Base-by-base conservation (phyloP, 2,797 vertebrate species). In the Chromobotia macracanthus region DNA sequence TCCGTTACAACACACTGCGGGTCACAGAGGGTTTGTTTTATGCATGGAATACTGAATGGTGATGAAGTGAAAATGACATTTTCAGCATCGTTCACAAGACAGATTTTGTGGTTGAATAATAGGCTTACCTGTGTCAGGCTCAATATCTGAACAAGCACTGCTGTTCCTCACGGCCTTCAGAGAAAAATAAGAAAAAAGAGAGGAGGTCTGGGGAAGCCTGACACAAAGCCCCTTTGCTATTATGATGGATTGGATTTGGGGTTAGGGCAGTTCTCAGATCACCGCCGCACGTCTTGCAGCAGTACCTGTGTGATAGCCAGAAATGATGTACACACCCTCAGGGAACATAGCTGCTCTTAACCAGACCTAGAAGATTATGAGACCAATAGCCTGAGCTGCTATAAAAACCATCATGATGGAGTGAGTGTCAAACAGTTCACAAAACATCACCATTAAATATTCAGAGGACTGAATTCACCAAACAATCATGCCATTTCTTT, bases 231-330 rank as follows among this genome's bases (percentile, higher is more conserved):
- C 66, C 53, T 70, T 77, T 31, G 28, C 71, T 80, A 55, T 78
- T 72, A 72, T 77, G 78, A 84, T 85, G 75, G 79, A 86, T 84
- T 18, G 9, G 66, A 61, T 75, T 64, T 73, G 77, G 65, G 70
- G 46, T 77, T 50, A 69, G 31, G 63, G 55, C 63, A 82, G 69
- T 44, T 82, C 76, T 72, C 68, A 50, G 61, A 64, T 82, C 74
- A 77, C n/a, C 16, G 7, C 38, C 11, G 68, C 63, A 71, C 7
- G 63, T 56, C 74, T 65, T 79, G n/a, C 67, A 61, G 38, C 16
- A 80, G 75, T 35, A 80, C 61, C 73, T 61, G 69, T 61, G 74
- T 80, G 80, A 82, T 82, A 80, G 80, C 64, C 46, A 71, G 75
- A 44, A 76, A 82, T 78, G 51, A 82, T 68, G 66, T 28, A 72